Base-by-base conservation (phyloP, 1,140 invertebrate genomes). In the Pseudoatta argentina region DNA sequence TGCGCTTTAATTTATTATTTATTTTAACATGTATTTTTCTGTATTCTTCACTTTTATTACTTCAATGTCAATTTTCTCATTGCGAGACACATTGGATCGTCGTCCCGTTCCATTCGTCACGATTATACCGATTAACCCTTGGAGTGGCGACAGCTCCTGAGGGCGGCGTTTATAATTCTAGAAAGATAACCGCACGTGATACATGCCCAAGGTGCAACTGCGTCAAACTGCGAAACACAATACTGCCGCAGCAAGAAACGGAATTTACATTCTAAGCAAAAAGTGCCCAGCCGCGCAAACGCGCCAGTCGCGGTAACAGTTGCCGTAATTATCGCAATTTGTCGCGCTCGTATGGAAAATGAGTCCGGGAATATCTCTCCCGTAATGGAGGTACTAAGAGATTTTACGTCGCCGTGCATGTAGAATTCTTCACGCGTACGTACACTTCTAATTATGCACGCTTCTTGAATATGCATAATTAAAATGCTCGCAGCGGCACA, bases 391-490 rank as follows among this genome's bases (percentile, higher is more conserved):
- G 55, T n/a, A 21, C 57, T 34, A 57, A 75, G 39, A 63, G 55
- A 63, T 61, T 83, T 75, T 69, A 21, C 30, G 30, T 44, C 72
- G 27, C 16, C 55, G 39, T 3, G 34, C 69, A 75, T 39, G 69
- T 63, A 39, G 53, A 75, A 18, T 16, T 39, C 66, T 51, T 51
- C 12, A 21, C 18, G 44, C 63, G 53, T 48, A 27, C 64, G 24
- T 63, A 53, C 18, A 44, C 18, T 12, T 78, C 63, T 86, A 73
- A 71, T 86, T 86, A 75, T 87, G 66, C 53, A n/a, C 64, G 64
- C 73, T 69, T 55, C 82, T 87, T 87, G 34, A 77, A 78, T 86
- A 34, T 78, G 72, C 76, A 77, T 78, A 85, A 66, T 10, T 66
- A 51, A 48, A 77, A 64, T 48, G 14, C 55, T 59, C 73, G 81